Evolutionary conservation across 2,888 invertebrate species (phyloP), one percentile per base, ranked within the genome.

Genomic region (Caenorhabditis drosophilae): DNA sequence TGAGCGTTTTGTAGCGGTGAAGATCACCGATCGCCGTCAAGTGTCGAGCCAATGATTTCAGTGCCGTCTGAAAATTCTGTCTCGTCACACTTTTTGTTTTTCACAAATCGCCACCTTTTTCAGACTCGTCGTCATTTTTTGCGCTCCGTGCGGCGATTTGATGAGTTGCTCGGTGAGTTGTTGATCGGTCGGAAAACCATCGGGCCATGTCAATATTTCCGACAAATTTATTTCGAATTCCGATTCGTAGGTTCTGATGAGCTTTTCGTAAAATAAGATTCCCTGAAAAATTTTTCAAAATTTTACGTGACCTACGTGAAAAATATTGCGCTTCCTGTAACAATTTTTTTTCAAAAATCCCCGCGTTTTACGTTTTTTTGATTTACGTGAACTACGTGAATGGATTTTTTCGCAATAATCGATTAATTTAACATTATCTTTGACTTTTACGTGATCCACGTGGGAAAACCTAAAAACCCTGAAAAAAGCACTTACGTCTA

Each of bases 1-100:
- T 83, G 85, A 91, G 90, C 83, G 92, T 91, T 83, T 90, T 89
- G 85, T 97, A 97, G 60, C 96, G 88, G 15, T 91, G 90, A 78
- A 97, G 88, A 85, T 97, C 96, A 1, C 97, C 97, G 78, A 96
- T 87, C 83, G 90, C 92, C 48, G 96, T 88, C 76, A 91, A 90
- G 70, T 92, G 87, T 78, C 94, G 92, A 85, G 96, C 91, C 90
- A 74, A 92, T 88, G 84, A 93, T 87, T 67, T 69, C 15, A 73
- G 15, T 1, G 74, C 71, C 2, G 58, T 48, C 73, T 72, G 47
- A 9, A 41, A 41, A 22, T 6, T 7, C 6, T 20, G 18, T 34
- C 27, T 26, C 15, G 25, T 3, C 15, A 22, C 18, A 53, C 23
- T 34, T 34, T 38, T 45, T 44, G 23, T 35, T 18, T 36, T 18